Base-by-base conservation (phyloP, 2,888 invertebrate species). In the Chrysina gloriosa region DNA sequence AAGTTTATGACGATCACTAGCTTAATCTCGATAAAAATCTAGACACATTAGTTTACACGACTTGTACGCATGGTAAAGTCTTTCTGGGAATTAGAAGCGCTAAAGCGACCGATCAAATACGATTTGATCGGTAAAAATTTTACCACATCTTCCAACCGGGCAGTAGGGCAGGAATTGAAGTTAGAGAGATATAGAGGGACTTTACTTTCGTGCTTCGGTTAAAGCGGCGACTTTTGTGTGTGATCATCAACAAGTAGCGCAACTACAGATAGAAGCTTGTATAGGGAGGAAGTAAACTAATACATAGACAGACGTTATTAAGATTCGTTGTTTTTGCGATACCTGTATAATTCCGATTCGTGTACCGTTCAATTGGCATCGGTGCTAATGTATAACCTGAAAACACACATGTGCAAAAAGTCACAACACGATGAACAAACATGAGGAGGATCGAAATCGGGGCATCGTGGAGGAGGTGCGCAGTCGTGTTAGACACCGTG, bases 341-440 rank as follows among this genome's bases (percentile, higher is more conserved):
- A 75, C 75, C 75, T 75, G 70, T 70, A 66, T 70, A 71, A 63
- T 69, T 70, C 67, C 74, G 69, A 67, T 69, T 70, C 66, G 72
- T 71, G 71, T 70, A 71, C 63, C 69, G 72, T 69, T 72, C 73
- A 69, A 69, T 69, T 39, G 58, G 58, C 39, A 58, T 58, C 25
- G 25, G 70, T 48, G 69, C 70, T 72, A 73, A 71, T 39, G 65
- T 67, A 72, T 72, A 72, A 73, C 72, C 74, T 75, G 74, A 68
- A 73, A 74, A 71, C 63, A n/a, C n/a, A 63, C 23, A 52, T 36
- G 64, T 52, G 64, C 63, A 69, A 34, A 66, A 58, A 56, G 50
- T 58, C 54, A 64, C 52, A 45, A 67, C 23, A 45, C 47, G 11
- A 63, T 47, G 27, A n/a, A 54, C 7, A 23, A 45, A 42, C 39